Percentiles rank a stretch among this genome's conserved stretches.
These are phyloP conservation scores for Cotesia typhae DNA, from an alignment of 1,140 invertebrate genomes.

Conservation along the genomic window DNA sequence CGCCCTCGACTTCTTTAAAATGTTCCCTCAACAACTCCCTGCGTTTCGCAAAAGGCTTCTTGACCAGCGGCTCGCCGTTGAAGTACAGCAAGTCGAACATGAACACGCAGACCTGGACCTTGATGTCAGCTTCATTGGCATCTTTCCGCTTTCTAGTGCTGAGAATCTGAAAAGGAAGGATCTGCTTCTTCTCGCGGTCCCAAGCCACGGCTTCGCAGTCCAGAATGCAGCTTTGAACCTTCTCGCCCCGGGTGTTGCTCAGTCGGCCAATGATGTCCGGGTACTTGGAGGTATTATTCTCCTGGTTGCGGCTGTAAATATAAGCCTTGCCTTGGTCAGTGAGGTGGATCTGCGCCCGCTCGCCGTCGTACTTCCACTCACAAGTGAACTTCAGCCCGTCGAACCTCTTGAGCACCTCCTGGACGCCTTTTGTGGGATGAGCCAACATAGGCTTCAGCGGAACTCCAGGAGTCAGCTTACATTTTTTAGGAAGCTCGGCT, in stretches of 20 bases:
- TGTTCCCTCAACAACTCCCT: slow-evolving; percentile 78
- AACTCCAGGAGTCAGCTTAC: slow-evolving; percentile 90
- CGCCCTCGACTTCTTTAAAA: slow-evolving; percentile 81
- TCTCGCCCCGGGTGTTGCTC: slow-evolving; percentile 67
- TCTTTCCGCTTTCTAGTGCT: slow-evolving; percentile 97
- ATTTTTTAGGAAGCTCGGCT: slow-evolving; percentile 80
- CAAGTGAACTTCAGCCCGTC: slow-evolving; percentile 94
- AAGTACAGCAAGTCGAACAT: slow-evolving; percentile 97
- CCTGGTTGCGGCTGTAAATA: slow-evolving; percentile 97
- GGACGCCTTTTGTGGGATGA: slow-evolving; percentile 93
- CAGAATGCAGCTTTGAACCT: slow-evolving; percentile 86
- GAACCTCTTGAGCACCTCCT: slow-evolving; percentile 91
- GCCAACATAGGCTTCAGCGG: slow-evolving; percentile 99
- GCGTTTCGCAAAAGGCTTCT: slow-evolving; percentile 79
- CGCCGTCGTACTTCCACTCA: slow-evolving; percentile 99
- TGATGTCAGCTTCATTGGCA: slow-evolving; percentile 88
- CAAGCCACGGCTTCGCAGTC: slow-evolving; percentile 98
- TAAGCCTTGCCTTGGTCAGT: slow-evolving; percentile 74
- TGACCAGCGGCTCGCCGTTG: slow-evolving; percentile 89
- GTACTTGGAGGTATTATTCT: slow-evolving; percentile 98
- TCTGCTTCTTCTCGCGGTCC: slow-evolving; percentile 88
- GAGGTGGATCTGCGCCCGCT: slow-evolving; percentile 93
- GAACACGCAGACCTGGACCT: slow-evolving; percentile 97
- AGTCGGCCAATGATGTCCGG: slow-evolving; percentile 91
- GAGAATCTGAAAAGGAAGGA: slow-evolving; percentile 96